Evolutionary conservation across 2,888 invertebrate species (phyloP), one percentile per base, ranked within the genome.

Genomic region (Copidosoma aretas): DNA sequence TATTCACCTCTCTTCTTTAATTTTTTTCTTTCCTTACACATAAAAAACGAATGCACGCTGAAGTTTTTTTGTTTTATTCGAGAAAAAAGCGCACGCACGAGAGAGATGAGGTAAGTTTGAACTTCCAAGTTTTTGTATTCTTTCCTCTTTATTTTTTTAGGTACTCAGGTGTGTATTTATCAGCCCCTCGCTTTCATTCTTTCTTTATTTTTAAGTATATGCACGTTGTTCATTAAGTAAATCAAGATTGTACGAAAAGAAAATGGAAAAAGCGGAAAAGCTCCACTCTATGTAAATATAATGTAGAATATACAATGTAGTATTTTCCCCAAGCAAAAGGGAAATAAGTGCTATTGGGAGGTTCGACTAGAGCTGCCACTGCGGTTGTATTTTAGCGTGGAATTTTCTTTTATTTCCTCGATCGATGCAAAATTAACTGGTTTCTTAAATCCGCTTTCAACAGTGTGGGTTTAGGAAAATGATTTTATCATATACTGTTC

Each of bases 281-380:
- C 22, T 58, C 54, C 49, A 58, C n/a, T 25, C 22, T 39, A 12
- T 46, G 39, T 61, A 58, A 58, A 63, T 60, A 32, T 32, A 3
- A 32, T 32, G 3, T 5, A 32, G 32, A 32, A 32, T 5, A 46
- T 46, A 46, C 14, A 46, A 46, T 17, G 43, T 17, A 15, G 43
- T 14, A 46, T 14, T 1, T 17, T 12, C 43, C 60, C 59, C 62
- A 15, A 19, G 19, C 24, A 32, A 21, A 54, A 43, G 73, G 72
- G 4, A 32, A 32, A 71, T 58, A 68, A 75, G 58, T 70, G 71
- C 73, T 77, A 75, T 77, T 78, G 81, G 82, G 82, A 46, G 3
- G 78, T 78, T 81, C 80, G 82, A 82, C 82, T 82, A 82, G 82
- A 82, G 80, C 76, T 81, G 81, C 81, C 80, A 79, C 32, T 5